Evolutionary conservation across 2,113 vertebrate genomes (phyloP), one percentile per base, ranked within the genome.

Genomic region (Bubo scandiacus): DNA sequence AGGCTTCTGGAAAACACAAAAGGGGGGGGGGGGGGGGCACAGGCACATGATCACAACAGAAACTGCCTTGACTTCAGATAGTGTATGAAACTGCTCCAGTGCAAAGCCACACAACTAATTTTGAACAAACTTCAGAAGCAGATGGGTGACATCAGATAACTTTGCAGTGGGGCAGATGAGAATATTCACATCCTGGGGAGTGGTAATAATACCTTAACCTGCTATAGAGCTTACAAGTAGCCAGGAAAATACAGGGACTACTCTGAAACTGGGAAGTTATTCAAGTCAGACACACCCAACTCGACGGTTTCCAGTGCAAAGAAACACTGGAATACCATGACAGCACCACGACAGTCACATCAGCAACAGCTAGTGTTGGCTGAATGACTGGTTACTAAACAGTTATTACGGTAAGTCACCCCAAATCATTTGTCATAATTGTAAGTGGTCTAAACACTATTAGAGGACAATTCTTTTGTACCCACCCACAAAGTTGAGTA

Each of bases 11-110:
- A 81, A 87, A 94, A 71, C 8, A 70, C 9, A 59, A 29, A 32
- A 59, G 10, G 13, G 8, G 11, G 17, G 4, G 9, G 6, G 9
- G 9, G 8, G 2, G 2, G 18, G 15, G 11, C 36, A 86, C 0
- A 51, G 65, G 45, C 32, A 84, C 32, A 62, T 3, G 36, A 65
- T 38, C 40, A 73, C 86, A 78, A 81, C 8, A 78, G 27, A 70
- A 92, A n/a, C 7, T 81, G 29, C 38, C 27, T 32, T 73, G 27
- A 45, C 27, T 92, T 95, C 40, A 80, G 40, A 21, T 30, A 57
- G 51, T 0, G 30, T 11, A 32, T 29, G 36, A 73, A 92, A 74
- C 25, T 71, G 59, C 52, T 81, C 38, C 55, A 86, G 47, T 0
- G 2, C 38, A 58, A 47, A 84, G 30, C 59, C 61, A 55, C 63